Conservation (phyloP, 2,113 vertebrate species). For the Gavia stellata region DNA sequence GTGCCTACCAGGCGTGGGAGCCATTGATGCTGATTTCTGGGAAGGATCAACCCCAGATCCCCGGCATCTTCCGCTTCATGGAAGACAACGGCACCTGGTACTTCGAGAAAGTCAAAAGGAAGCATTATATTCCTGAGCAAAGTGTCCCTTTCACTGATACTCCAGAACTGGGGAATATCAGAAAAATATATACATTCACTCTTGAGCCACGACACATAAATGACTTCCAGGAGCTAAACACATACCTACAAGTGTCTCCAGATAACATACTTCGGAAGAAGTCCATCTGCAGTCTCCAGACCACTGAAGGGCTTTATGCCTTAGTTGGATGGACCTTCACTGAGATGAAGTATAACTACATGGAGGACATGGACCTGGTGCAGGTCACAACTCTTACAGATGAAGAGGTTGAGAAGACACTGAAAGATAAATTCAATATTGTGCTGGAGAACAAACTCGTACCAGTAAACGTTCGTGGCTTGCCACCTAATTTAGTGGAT, state of each 20-base stretch:
- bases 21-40: slow-evolving; percentile 79
- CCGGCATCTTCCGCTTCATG: slow-evolving; percentile 70
- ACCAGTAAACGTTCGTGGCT: slow-evolving; percentile 54
- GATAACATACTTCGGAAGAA: slow-evolving; percentile 75
- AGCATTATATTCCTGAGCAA: slow-evolving; percentile 52
- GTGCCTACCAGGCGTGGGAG: slow-evolving; percentile 75
- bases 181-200: slow-evolving; percentile 73
- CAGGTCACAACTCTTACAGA: slow-evolving; percentile 71
- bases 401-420: slow-evolving; percentile 72
- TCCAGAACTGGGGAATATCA: slow-evolving; percentile 42
- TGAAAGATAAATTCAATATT: slow-evolving; percentile 76
- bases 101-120: slow-evolving; percentile 80
- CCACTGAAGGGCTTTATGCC: slow-evolving; percentile 67
- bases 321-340: slow-evolving; percentile 79
- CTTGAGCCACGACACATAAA: slow-evolving; percentile 59
- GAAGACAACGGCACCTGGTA: slow-evolving; percentile 73
- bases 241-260: slow-evolving; percentile 68
- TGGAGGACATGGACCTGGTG: slow-evolving; percentile 68
- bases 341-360: slow-evolving; percentile 74
- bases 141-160: slow-evolving; percentile 46
- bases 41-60: slow-evolving; percentile 78
- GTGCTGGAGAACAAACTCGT: slow-evolving; percentile 71
- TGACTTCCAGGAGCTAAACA: slow-evolving; percentile 66
- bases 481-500: slow-evolving; percentile 50
- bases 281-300: slow-evolving; percentile 83